These are phyloP conservation scores for Lutraria lutraria DNA, from an alignment of 2,888 invertebrate species.

Conservation along the genomic window DNA sequence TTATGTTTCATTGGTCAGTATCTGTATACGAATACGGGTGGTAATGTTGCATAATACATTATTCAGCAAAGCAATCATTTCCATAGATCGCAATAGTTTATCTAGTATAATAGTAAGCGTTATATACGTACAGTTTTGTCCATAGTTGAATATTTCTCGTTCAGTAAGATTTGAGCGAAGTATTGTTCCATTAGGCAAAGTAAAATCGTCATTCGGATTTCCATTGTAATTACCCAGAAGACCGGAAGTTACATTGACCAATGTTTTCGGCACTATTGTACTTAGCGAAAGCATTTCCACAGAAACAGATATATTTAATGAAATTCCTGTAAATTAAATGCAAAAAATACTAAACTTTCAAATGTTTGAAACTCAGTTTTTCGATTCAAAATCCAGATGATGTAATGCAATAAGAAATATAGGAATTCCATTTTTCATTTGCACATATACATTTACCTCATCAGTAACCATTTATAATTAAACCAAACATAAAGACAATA, in stretches of 20 bases:
- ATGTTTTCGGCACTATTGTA: slow-evolving; percentile 69
- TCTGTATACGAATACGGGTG: too few relatives aligned
- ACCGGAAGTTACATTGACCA: slow-evolving; percentile 71
- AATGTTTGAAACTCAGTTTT: too few relatives aligned
- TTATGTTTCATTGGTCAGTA: too few relatives aligned
- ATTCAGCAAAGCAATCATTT: too few relatives aligned
- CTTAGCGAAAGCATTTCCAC: slow-evolving; percentile 62
- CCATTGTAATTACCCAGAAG: slow-evolving; percentile 79
- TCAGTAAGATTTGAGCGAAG: slow-evolving; percentile 37
- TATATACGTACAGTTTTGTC: slow-evolving; percentile 46
- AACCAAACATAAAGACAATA: too few relatives aligned
- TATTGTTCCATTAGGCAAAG: slow-evolving; percentile 50
- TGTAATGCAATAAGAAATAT: too few relatives aligned
- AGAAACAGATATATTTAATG: slow-evolving; percentile 46
- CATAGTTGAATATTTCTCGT: slow-evolving; percentile 39
- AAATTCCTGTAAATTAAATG: slow-evolving; percentile 43
- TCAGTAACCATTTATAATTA: too few relatives aligned
- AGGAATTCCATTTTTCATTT: too few relatives aligned
- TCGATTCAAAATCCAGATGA: not conserved
- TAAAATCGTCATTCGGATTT: slow-evolving; percentile 75
- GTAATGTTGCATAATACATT: too few relatives aligned
- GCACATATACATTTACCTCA: too few relatives aligned
- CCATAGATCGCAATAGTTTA: too few relatives aligned
- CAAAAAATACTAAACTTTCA: not conserved
- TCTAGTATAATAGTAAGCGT: too few relatives aligned